Conservation (phyloP, 2,888 invertebrate genomes). For the Formica aserva region DNA sequence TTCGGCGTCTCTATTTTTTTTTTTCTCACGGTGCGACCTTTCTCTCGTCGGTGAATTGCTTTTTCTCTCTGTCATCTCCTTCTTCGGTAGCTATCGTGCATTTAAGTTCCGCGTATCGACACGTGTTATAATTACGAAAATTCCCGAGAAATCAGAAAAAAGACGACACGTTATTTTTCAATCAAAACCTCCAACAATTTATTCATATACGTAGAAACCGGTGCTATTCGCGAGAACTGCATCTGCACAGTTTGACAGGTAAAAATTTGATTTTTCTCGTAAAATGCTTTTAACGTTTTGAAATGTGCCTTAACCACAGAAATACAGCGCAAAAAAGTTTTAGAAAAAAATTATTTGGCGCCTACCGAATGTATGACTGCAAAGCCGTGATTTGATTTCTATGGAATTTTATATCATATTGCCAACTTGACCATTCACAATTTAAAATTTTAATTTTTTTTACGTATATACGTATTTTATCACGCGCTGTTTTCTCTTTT, state of each 20-base stretch:
- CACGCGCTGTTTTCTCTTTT: neutral
- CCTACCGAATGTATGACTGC: conserved; percentile 19
- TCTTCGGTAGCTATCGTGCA: conserved; percentile 13
- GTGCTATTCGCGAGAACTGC: neutral
- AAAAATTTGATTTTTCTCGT: conserved; percentile 34
- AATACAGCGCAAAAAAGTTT: conserved; percentile 28
- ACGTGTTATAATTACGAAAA: conserved; percentile 43
- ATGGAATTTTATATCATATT: conserved; percentile 15
- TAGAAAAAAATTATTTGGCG: conserved; percentile 33
- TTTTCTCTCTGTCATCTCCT: neutral
- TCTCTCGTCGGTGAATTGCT: conserved; percentile 19
- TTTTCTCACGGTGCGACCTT: neutral
- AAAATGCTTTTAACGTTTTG: conserved; percentile 46
- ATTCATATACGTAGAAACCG: neutral
- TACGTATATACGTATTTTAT: no score
- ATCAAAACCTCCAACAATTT: conserved; percentile 24
- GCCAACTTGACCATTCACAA: conserved; percentile 22
- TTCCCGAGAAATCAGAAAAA: conserved; percentile 22
- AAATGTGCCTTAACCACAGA: conserved; percentile 37
- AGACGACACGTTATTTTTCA: neutral
- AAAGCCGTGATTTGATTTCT: conserved; percentile 27
- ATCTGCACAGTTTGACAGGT: conserved; percentile 16
- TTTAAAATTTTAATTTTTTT: conserved; percentile 13
- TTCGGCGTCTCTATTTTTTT: conserved; percentile 13
- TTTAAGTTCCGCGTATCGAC: conserved; percentile 8